Evolutionary conservation across 2,888 invertebrate genomes (phyloP).

Genomic region (Busseola fusca): DNA sequence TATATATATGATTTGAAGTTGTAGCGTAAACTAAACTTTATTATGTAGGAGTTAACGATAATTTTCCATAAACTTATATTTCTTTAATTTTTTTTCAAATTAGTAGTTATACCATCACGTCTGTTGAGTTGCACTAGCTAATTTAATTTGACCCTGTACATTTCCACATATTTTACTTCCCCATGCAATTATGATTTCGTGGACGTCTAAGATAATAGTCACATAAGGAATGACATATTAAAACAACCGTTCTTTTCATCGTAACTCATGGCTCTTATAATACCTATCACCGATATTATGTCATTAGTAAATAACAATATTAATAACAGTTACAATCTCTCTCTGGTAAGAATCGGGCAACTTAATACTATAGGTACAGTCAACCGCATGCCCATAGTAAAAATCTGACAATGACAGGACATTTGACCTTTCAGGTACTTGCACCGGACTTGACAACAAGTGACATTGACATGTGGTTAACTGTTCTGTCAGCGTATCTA

Average conservation of each 20-base stretch:
- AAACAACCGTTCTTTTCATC: not conserved
- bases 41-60: no score
- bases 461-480: not conserved
- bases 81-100: no score
- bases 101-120: no score
- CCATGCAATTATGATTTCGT: not conserved
- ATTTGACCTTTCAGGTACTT: no score
- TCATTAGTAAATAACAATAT: not conserved
- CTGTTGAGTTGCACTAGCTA: no score
- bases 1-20: no score
- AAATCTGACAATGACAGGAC: no score
- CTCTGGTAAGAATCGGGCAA: slow-evolving; percentile 20
- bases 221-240: not conserved
- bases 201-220: not conserved
- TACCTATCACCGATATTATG: not conserved
- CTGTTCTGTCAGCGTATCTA: no score
- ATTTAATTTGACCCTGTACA: not conserved
- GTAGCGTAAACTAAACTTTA: no score
- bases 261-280: not conserved
- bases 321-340: slow-evolving; percentile 11
- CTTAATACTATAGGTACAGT: not conserved
- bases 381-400: not conserved
- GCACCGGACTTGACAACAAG: not conserved
- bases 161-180: not conserved
- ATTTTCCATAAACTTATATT: not conserved